phyloP scores from a whole-genome alignment of 1,140 invertebrate species.

The Microplitis mediator region DNA sequence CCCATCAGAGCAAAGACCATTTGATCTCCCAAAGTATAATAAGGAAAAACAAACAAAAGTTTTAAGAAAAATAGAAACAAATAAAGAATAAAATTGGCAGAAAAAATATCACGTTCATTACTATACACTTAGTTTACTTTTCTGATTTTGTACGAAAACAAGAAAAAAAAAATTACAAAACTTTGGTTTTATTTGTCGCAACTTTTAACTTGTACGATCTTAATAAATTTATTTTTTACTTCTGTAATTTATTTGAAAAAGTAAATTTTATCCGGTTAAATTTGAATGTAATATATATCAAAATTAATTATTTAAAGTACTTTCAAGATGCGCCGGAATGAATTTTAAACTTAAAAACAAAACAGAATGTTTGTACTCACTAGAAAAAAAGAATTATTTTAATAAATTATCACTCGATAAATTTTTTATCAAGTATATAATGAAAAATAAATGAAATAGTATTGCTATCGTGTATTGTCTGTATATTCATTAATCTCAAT shows the following conservation, averaged over 20 bases:
- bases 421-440: no score
- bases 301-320: no score
- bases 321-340: no score
- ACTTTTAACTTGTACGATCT: no score
- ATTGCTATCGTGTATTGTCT: neutral
- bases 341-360: no score
- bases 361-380: neutral
- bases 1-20: neutral
- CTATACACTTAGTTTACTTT: neutral
- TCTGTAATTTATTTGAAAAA: no score
- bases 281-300: no score
- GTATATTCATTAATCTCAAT: conserved; percentile 4
- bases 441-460: neutral
- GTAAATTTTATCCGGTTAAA: no score
- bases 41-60: conserved; percentile 5
- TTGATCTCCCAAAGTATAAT: neutral
- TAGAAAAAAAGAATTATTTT: neutral
- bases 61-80: neutral
- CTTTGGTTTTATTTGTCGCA: neutral
- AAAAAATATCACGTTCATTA: conserved; percentile 5
- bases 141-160: neutral
- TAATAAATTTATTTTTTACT: no score
- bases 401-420: no score
- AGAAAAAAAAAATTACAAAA: no score
- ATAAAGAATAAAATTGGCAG: neutral